phyloP scores from a whole-genome alignment of 2,113 vertebrate genomes.

The Vulpes vulpes region DNA sequence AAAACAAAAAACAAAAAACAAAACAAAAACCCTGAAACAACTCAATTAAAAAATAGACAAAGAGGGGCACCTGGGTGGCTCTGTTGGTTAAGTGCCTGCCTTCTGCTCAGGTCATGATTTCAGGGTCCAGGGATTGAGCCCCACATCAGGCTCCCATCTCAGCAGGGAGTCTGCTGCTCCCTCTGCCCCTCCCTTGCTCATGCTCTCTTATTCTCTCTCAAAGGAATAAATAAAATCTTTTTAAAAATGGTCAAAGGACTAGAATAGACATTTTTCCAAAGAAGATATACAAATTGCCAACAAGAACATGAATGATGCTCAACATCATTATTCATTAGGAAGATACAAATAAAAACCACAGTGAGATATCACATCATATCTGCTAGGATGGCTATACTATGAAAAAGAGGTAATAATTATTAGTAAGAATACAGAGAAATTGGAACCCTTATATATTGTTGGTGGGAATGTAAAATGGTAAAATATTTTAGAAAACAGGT shows the following conservation, averaged over 20 bases:
- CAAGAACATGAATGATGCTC: background rate
- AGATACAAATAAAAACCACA: background rate
- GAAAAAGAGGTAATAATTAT: constrained; percentile 11
- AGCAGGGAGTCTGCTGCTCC: no score
- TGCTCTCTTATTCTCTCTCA: no score
- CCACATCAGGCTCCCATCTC: no score
- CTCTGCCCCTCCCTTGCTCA: no score
- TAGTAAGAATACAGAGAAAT: constrained; percentile 6
- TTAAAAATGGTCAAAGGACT: background rate
- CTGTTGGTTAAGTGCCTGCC: no score
- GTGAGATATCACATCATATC: background rate
- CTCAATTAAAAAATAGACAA: background rate
- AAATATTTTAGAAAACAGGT: background rate
- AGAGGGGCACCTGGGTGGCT: no score
- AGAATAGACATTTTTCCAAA: constrained; percentile 4
- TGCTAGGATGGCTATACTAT: background rate
- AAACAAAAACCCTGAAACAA: background rate
- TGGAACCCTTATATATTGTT: background rate
- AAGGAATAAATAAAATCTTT: no score
- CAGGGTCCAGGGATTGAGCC: no score
- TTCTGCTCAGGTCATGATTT: no score
- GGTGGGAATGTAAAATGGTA: background rate
- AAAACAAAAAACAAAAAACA: background rate
- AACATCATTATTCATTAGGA: background rate
- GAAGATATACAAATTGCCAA: background rate